Percentiles rank a stretch among this genome's conserved stretches.
phyloP scores from a whole-genome alignment of 2,113 vertebrate genomes.

The Phoenicopterus ruber region DNA sequence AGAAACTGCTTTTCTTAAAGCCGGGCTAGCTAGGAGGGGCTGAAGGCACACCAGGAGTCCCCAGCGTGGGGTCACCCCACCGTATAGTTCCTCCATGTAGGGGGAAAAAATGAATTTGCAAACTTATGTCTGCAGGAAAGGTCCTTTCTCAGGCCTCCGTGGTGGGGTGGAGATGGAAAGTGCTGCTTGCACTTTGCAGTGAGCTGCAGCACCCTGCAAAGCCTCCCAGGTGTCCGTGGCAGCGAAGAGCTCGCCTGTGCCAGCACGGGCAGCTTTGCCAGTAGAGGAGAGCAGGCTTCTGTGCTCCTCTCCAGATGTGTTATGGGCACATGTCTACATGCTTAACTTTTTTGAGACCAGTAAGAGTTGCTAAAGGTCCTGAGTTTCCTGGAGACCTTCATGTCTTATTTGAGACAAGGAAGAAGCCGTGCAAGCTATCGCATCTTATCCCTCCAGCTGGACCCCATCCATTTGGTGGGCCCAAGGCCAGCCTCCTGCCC shows the following conservation, averaged over 20 bases:
- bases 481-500: background rate
- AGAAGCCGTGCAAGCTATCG: background rate
- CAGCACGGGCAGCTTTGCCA: background rate
- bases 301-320: background rate
- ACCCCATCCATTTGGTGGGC: background rate
- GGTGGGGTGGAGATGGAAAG: background rate
- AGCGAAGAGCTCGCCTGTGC: background rate
- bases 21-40: background rate
- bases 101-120: background rate
- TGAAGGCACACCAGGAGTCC: background rate
- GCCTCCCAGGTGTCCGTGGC: background rate
- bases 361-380: background rate
- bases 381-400: background rate
- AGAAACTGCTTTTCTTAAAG: background rate
- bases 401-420: background rate
- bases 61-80: fast-evolving
- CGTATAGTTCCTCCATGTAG: background rate
- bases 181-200: background rate
- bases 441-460: background rate
- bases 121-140: background rate
- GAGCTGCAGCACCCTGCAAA: background rate
- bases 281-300: background rate
- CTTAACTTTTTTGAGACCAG: background rate
- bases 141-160: background rate
- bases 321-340: background rate